These are phyloP conservation scores for Phlogophora meticulosa DNA, from an alignment of 2,888 invertebrate species.

Conservation along the genomic window DNA sequence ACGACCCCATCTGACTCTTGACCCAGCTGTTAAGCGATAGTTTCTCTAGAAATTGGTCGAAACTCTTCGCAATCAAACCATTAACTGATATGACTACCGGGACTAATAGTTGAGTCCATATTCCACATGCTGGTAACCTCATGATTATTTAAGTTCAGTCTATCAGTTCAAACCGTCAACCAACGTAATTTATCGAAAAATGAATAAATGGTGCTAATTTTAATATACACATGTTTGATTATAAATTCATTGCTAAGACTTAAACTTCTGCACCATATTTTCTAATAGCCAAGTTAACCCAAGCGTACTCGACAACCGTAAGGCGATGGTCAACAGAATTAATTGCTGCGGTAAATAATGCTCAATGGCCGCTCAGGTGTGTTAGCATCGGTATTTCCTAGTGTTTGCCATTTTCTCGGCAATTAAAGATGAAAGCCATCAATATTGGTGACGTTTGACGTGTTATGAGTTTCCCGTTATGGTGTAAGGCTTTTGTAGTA, in stretches of 20 bases:
- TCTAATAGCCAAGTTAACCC: background rate
- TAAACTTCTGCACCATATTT: slow-evolving; percentile 34
- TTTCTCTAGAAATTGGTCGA: too few relatives aligned
- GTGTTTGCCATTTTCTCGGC: slow-evolving; percentile 47
- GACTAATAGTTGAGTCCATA: too few relatives aligned
- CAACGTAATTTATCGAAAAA: too few relatives aligned
- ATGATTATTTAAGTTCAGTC: too few relatives aligned
- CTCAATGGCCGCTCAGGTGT: slow-evolving; percentile 46
- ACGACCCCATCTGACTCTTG: too few relatives aligned
- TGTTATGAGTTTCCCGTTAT: slow-evolving; percentile 30
- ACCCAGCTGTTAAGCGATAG: too few relatives aligned
- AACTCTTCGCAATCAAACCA: too few relatives aligned
- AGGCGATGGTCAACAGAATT: slow-evolving; percentile 51
- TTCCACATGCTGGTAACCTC: too few relatives aligned
- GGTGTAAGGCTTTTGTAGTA: slow-evolving; percentile 11
- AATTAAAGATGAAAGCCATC: slow-evolving; percentile 51
- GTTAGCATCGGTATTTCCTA: slow-evolving; percentile 46
- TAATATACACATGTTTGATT: too few relatives aligned
- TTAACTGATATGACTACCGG: too few relatives aligned
- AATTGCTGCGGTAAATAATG: slow-evolving; percentile 61
- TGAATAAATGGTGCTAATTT: too few relatives aligned
- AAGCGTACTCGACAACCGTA: slow-evolving; percentile 50
- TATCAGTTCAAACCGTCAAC: too few relatives aligned
- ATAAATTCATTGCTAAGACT: background rate
- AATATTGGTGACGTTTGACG: slow-evolving; percentile 33